These are phyloP conservation scores for Pocillopora verrucosa DNA, from an alignment of 64 coral and sea anemone genomes.

Conservation along the genomic window DNA sequence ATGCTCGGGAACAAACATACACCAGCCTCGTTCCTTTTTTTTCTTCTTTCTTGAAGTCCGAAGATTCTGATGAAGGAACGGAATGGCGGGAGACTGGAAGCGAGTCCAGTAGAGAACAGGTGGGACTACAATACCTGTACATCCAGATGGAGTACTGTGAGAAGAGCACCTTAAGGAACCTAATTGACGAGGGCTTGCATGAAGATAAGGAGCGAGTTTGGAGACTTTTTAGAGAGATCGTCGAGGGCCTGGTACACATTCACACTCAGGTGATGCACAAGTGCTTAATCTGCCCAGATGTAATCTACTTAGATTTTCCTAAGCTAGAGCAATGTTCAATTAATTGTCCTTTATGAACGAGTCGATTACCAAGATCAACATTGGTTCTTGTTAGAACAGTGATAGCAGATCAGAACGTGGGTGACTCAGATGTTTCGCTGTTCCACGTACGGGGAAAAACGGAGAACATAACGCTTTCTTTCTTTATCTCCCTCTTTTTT, in stretches of 20 bases:
- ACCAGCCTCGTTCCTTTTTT: background rate
- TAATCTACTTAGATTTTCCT: too few relatives aligned
- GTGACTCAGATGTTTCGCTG: too few relatives aligned
- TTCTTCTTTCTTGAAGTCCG: slow-evolving; percentile 65
- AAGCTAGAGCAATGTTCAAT: too few relatives aligned
- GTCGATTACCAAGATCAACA: background rate
- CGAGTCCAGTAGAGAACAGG: slow-evolving; percentile 67
- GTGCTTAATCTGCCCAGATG: too few relatives aligned
- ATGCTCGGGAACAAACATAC: background rate
- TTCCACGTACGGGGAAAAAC: too few relatives aligned
- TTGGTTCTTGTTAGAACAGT: background rate
- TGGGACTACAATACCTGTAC: slow-evolving; percentile 86
- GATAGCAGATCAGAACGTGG: too few relatives aligned
- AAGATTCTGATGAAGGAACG: slow-evolving; percentile 81
- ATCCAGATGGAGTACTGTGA: slow-evolving; percentile 99
- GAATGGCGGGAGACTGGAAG: slow-evolving; percentile 66
- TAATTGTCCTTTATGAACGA: too few relatives aligned
- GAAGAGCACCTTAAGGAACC: slow-evolving; percentile 88
- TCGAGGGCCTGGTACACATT: slow-evolving; percentile 92
- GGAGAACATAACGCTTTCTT: background rate
- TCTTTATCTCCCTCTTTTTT: background rate
- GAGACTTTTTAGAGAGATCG: slow-evolving; percentile 92
- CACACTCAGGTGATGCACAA: slow-evolving; percentile 75
- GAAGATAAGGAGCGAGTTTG: slow-evolving; percentile 81
- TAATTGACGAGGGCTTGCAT: slow-evolving; percentile 91